These are phyloP conservation scores for Cryptoblepharus egeriae DNA, from an alignment of 2,797 vertebrate genomes.

Conservation along the genomic window DNA sequence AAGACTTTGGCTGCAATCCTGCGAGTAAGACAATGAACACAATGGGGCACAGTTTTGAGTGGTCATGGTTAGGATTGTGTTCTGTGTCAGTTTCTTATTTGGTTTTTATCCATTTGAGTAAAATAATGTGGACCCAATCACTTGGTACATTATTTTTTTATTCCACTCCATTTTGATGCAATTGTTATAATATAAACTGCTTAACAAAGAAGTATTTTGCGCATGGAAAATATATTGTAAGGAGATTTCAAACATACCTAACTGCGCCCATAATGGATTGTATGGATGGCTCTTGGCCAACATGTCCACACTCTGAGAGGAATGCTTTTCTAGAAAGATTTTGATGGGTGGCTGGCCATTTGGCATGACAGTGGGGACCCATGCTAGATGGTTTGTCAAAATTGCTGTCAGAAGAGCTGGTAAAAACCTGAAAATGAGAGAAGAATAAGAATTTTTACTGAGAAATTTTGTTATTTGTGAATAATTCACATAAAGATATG, in stretches of 20 bases:
- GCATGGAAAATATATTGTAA: background rate
- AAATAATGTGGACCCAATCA: background rate
- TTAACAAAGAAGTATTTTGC: background rate
- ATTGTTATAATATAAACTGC: background rate
- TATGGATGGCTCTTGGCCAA: conserved; percentile 98
- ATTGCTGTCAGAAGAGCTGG: conserved; percentile 95
- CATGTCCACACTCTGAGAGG: conserved; percentile 96
- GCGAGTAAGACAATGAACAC: too few species aligned
- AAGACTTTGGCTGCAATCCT: too few species aligned
- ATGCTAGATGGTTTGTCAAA: conserved; percentile 97
- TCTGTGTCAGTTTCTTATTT: background rate
- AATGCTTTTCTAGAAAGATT: conserved; percentile 99
- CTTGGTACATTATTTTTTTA: background rate
- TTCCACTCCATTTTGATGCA: too few species aligned
- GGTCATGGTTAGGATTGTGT: too few species aligned
- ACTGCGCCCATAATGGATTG: conserved; percentile 97
- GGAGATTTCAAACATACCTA: conserved; percentile 77
- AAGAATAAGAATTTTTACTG: conserved; percentile 28
- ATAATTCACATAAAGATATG: fast-evolving
- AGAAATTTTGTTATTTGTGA: background rate
- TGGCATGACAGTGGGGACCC: conserved; percentile 99
- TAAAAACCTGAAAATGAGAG: conserved; percentile 87
- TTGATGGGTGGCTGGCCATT: conserved; percentile 97
- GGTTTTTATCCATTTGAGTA: background rate
- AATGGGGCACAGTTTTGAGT: too few species aligned